phyloP scores from a whole-genome alignment of 1,140 invertebrate genomes.

The Cydia strobilella region DNA sequence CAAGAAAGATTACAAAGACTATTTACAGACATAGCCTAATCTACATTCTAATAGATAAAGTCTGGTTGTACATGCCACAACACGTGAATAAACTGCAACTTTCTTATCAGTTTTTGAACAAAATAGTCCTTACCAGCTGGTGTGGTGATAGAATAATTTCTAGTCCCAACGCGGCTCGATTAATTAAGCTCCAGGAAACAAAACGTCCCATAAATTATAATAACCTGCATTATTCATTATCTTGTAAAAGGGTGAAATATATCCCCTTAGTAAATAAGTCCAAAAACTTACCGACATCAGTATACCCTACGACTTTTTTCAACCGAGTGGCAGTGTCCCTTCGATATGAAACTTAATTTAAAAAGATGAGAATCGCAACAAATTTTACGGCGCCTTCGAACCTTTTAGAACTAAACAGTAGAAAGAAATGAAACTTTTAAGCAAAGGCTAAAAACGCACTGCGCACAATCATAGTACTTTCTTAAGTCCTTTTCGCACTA shows the following conservation, averaged over 20 bases:
- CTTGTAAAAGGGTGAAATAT: neutral
- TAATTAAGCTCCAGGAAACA: neutral
- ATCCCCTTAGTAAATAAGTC: neutral
- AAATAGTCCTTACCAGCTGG: too few relatives aligned
- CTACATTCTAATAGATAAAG: too few relatives aligned
- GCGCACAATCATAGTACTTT: neutral
- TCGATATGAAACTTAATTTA: neutral
- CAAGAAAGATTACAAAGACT: too few relatives aligned
- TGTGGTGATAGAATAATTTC: neutral
- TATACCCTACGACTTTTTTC: neutral
- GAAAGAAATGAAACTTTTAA: neutral
- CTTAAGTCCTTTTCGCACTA: neutral
- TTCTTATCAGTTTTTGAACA: too few relatives aligned
- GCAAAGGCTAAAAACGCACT: neutral
- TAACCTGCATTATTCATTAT: constrained; percentile 10
- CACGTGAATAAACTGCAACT: too few relatives aligned
- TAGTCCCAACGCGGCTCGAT: neutral
- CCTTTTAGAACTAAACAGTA: neutral
- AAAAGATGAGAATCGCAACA: neutral
- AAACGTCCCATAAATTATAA: neutral
- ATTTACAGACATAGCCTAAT: too few relatives aligned
- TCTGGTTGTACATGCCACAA: too few relatives aligned
- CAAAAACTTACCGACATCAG: neutral
- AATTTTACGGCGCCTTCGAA: neutral
- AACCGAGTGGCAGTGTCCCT: neutral